Evolutionary conservation across 2,113 vertebrate genomes (phyloP).

Genomic region (Leucopternis melanops): DNA sequence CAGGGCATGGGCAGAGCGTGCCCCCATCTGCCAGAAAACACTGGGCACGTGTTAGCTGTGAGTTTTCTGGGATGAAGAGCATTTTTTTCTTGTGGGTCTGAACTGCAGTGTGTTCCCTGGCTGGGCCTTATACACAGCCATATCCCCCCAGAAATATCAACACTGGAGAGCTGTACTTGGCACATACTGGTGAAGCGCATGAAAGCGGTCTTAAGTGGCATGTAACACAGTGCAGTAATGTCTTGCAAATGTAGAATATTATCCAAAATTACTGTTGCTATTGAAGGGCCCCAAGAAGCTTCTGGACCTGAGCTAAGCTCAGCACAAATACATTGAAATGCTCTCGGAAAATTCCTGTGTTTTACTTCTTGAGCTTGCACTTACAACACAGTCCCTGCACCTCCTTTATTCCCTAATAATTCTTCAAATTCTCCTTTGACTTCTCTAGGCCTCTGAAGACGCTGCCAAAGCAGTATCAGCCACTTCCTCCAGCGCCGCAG

Average conservation of each 20-base stretch:
- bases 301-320: not conserved
- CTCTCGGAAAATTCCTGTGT: not conserved
- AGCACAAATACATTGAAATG: not conserved
- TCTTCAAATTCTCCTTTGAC: not conserved
- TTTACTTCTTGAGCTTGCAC: not conserved
- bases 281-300: not conserved
- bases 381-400: not conserved
- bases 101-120: not conserved
- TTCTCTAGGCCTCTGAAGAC: slow-evolving; percentile 58
- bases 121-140: not conserved
- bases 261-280: not conserved
- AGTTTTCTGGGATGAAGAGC: not conserved
- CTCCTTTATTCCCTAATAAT: not conserved
- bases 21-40: not conserved
- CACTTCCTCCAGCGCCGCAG: slow-evolving; percentile 19
- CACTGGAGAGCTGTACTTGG: not conserved
- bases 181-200: not conserved
- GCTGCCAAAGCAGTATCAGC: slow-evolving; percentile 27
- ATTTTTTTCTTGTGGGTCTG: not conserved
- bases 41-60: not conserved
- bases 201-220: not conserved
- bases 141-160: not conserved
- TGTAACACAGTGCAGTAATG: not conserved
- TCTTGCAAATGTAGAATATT: not conserved
- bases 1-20: fast-evolving